Evolutionary conservation across 1,140 invertebrate species (phyloP).

Genomic region (Bactericera cockerelli): DNA sequence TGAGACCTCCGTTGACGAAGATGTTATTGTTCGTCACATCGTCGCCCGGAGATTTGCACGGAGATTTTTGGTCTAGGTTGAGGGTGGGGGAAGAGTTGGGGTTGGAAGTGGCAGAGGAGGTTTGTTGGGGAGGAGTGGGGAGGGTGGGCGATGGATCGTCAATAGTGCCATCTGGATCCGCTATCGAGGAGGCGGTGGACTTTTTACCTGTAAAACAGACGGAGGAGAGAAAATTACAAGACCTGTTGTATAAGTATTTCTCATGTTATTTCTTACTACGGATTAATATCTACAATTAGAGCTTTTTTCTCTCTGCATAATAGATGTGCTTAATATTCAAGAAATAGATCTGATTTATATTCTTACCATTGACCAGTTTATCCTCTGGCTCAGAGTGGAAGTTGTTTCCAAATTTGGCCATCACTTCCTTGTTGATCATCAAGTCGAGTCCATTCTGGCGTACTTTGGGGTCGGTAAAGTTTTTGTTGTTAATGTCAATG

Average conservation of each 20-base stretch:
- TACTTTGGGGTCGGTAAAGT: neutral
- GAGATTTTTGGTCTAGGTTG: neutral
- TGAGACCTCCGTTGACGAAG: neutral
- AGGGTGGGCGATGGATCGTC: neutral
- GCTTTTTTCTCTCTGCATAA: too few relatives aligned
- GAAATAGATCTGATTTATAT: neutral
- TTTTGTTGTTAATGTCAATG: slow-evolving; percentile 5
- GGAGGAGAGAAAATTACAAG: too few relatives aligned
- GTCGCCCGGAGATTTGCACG: slow-evolving; percentile 2
- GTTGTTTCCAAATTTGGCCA: slow-evolving; percentile 1
- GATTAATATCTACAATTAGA: too few relatives aligned
- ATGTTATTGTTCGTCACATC: slow-evolving; percentile 2
- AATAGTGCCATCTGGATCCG: neutral
- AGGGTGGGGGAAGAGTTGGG: neutral
- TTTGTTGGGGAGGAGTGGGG: neutral
- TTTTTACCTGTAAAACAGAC: neutral
- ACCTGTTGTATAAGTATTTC: too few relatives aligned
- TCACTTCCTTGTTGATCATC: slow-evolving; percentile 4
- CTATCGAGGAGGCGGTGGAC: neutral
- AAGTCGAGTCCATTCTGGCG: neutral
- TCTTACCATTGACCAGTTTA: slow-evolving; percentile 2
- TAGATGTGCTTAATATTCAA: too few relatives aligned
- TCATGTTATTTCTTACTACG: too few relatives aligned
- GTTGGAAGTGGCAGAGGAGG: slow-evolving; percentile 4
- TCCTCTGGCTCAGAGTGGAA: neutral